Base-by-base conservation (phyloP, 2,888 invertebrate genomes). In the Notocelia uddmanniana region DNA sequence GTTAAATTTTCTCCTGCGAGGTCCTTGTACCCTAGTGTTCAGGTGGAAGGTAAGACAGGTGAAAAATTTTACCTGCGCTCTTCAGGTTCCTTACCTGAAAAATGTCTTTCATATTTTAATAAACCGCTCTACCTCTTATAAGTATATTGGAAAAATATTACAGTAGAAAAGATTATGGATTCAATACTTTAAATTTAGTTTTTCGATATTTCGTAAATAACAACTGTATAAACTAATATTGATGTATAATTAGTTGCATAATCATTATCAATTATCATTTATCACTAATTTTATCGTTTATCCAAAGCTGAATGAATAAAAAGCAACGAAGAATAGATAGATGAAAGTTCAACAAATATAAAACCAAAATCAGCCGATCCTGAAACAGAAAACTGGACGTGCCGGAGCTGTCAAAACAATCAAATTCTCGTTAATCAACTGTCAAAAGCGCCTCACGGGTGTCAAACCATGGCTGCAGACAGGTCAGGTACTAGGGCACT, bases 381-480 rank as follows among this genome's bases (percentile, higher is more conserved):
- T 26, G 9, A 55, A 18, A 55, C 15, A 15, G 8, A 31, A 34
- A 11, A 19, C 11, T n/a, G n/a, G n/a, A 8, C 3, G 31, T 8
- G 45, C 11, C 18, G n/a, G 59, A 62, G 60, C 67, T 67, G 67
- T 67, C 60, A 68, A 62, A 62, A 62, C 63, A 63, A 68, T 67
- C 19, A 52, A 45, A 45, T 21, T n/a, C 48, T 74, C 76, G 74
- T 81, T 80, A 82, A 80, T 83, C 81, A 87, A 83, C 91, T 93
- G 93, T 93, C 93, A 92, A 80, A 80, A 79, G 79, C 81, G 79
- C 89, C 85, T 93, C 93, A 92, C 88, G 85, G 84, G 81, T 89
- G 89, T 93, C 93, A 93, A 90, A 89, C 85, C 87, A 88, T 89
- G 88, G 89, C 83, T 87, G 82, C 79, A 88, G 93, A 93, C 92